Conservation (phyloP, 2,113 vertebrate genomes). For the Casuarius casuarius region DNA sequence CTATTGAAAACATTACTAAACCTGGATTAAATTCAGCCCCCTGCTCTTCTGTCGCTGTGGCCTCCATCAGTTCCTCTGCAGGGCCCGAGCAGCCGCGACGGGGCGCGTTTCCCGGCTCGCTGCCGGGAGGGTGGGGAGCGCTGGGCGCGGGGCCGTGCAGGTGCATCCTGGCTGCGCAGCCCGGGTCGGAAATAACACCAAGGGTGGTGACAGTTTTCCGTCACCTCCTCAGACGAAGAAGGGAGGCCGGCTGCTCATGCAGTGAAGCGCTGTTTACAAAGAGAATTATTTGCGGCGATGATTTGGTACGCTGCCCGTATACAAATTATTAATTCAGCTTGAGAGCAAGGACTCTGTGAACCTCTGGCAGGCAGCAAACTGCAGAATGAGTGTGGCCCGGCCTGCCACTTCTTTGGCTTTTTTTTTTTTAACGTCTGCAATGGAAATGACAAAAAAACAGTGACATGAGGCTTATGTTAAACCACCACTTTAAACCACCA, state of each 20-base stretch:
- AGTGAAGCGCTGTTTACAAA: neutral
- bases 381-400: accelerated
- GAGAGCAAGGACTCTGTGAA: accelerated
- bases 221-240: neutral
- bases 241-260: neutral
- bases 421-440: neutral
- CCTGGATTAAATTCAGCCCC: neutral
- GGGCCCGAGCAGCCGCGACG: neutral
- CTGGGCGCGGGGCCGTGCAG: accelerated
- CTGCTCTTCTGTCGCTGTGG: neutral
- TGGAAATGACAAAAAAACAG: neutral
- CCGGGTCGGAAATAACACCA: neutral
- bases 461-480: neutral
- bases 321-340: neutral
- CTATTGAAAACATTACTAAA: neutral
- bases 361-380: neutral
- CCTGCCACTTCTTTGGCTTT: neutral
- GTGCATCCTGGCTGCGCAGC: too few species aligned
- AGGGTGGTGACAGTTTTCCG: neutral
- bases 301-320: neutral
- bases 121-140: neutral
- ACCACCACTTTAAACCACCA: too few species aligned
- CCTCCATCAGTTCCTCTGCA: neutral
- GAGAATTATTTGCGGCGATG: conserved; percentile 2
- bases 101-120: accelerated